Conservation (phyloP, 2,888 invertebrate genomes). For the Alcis repandata region DNA sequence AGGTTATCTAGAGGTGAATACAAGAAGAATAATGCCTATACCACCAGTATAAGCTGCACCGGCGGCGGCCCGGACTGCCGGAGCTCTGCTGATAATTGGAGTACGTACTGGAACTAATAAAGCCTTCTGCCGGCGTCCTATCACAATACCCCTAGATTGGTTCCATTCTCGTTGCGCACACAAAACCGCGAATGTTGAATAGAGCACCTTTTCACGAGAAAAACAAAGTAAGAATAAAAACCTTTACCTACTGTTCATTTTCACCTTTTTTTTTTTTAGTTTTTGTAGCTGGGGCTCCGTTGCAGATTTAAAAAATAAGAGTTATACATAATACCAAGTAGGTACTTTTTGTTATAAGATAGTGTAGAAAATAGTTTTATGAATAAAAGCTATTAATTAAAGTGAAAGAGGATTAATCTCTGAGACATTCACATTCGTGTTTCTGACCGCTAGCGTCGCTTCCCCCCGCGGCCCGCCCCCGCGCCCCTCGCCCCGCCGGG, state of each 20-base stretch:
- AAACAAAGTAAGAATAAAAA: no score
- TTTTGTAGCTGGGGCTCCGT: no score
- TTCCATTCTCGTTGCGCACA: slow-evolving; percentile 3
- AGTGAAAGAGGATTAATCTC: background rate
- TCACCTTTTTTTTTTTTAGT: background rate
- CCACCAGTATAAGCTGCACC: background rate
- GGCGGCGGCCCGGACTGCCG: no score
- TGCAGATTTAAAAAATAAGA: background rate
- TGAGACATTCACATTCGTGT: background rate
- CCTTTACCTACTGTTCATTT: no score
- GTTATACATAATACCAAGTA: no score
- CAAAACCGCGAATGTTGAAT: slow-evolving; percentile 4
- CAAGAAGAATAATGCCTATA: background rate
- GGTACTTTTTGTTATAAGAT: background rate
- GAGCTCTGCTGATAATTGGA: slow-evolving; percentile 1
- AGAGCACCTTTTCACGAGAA: background rate
- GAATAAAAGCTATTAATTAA: background rate
- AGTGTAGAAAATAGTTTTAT: background rate
- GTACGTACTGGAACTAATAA: slow-evolving; percentile 18
- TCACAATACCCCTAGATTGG: slow-evolving; percentile 26
- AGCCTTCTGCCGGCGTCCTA: slow-evolving; percentile 26
- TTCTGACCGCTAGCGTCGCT: background rate
- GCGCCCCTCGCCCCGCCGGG: slow-evolving; percentile 1
- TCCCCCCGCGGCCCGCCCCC: background rate
- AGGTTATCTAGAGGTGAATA: background rate